A percentile compares a stretch with the other conserved stretches of the same genome.
Conservation (phyloP, 2,888 invertebrate genomes). For the Agrotis ipsilon region DNA sequence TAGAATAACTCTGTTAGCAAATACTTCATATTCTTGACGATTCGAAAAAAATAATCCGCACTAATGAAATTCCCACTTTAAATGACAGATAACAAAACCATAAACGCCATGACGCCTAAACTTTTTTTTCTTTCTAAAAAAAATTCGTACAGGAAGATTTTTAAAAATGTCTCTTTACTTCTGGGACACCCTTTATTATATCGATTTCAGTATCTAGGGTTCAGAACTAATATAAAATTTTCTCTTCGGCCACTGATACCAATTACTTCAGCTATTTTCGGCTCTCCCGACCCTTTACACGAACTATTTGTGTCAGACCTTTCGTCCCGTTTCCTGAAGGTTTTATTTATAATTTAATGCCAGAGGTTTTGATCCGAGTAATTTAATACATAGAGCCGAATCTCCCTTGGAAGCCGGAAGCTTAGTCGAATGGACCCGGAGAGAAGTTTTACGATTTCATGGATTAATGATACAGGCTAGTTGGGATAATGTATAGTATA, state of each 20-base stretch:
- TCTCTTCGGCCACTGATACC: not conserved
- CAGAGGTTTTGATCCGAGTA: conserved; percentile 40
- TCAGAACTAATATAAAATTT: not conserved
- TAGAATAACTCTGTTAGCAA: no score
- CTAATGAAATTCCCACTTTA: no score
- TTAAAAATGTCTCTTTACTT: no score
- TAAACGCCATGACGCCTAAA: no score
- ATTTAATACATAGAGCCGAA: conserved; percentile 44
- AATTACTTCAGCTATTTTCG: not conserved
- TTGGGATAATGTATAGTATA: conserved; percentile 28
- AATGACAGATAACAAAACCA: no score
- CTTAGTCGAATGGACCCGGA: conserved; percentile 38
- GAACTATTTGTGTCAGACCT: not conserved
- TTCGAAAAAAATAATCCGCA: no score
- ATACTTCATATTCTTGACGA: no score
- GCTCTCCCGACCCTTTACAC: not conserved
- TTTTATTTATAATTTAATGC: conserved; percentile 44
- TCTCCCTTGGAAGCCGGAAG: conserved; percentile 25
- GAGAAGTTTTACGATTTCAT: conserved; percentile 49
- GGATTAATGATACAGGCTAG: conserved; percentile 45
- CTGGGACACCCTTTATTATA: no score
- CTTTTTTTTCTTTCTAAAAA: no score
- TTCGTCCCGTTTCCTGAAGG: not conserved
- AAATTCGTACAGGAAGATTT: no score
- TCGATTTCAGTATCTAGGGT: no score